These are phyloP conservation scores for Luehdorfia chinensis DNA, from an alignment of 1,140 invertebrate genomes.

Conservation along the genomic window DNA sequence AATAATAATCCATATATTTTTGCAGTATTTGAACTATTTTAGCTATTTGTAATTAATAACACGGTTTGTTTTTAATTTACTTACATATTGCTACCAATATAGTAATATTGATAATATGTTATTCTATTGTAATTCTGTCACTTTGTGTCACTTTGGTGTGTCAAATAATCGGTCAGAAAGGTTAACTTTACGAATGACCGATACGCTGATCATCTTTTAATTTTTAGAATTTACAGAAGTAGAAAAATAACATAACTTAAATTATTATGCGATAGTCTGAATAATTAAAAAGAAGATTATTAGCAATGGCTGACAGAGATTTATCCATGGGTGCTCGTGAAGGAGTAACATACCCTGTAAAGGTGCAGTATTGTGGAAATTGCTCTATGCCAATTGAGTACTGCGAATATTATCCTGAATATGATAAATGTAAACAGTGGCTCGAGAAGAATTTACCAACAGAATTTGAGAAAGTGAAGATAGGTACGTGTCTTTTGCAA, in stretches of 20 bases:
- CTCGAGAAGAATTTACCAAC: constrained; percentile 95
- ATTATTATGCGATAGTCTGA: constrained; percentile 33
- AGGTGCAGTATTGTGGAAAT: constrained; percentile 95
- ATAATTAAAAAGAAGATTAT: constrained; percentile 18
- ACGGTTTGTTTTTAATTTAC: too few species aligned
- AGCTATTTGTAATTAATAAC: too few species aligned
- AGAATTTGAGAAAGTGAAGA: constrained; percentile 92
- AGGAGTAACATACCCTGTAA: constrained; percentile 86
- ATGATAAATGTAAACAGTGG: constrained; percentile 98
- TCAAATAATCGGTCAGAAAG: neutral
- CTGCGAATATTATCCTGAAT: constrained; percentile 98
- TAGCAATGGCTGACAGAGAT: constrained; percentile 69
- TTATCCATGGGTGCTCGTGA: constrained; percentile 67
- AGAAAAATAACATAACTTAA: constrained; percentile 1
- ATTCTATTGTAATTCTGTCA: too few species aligned
- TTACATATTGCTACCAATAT: too few species aligned
- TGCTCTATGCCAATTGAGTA: constrained; percentile 97
- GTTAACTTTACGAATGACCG: constrained; percentile 5
- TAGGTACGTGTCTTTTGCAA: constrained; percentile 75
- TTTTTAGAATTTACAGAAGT: constrained; percentile 8
- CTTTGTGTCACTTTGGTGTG: neutral
- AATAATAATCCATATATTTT: too few species aligned
- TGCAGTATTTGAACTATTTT: too few species aligned
- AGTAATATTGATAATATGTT: too few species aligned
- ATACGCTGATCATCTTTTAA: constrained; percentile 3